Base-by-base conservation (phyloP, 2,888 invertebrate genomes). In the Chrysina gloriosa region DNA sequence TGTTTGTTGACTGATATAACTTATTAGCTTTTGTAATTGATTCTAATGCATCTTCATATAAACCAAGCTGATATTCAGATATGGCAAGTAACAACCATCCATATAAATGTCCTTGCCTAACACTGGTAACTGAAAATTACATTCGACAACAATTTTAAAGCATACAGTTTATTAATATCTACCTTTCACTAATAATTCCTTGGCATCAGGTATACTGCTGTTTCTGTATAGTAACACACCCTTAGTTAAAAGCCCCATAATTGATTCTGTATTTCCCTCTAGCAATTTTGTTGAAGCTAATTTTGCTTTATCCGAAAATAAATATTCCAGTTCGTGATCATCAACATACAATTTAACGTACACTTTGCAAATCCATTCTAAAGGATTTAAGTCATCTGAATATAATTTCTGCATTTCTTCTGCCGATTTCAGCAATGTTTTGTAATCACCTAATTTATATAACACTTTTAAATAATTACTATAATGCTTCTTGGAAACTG, bases 361-460 rank as follows among this genome's bases (percentile, higher is more conserved):
- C 0, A 86, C 82, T 75, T 86, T 86, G 75, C 90, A 90, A 66
- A 89, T 85, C 88, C 89, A 89, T 77, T 89, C 88, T 67, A 88
- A 80, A 0, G 87, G 84, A 72, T 84, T 85, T 16, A 81, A 77
- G 73, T 87, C 85, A 0, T 82, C 80, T 2, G 85, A 84, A 77
- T 85, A 87, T 3, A 84, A 71, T 23, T 77, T 75, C 50, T 84
- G 82, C 85, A 89, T 86, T 67, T 83, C 79, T 67, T 81, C 77
- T 11, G 87, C 85, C 71, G 84, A 78, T 42, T 80, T 75, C 34
- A 88, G 71, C 61, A 88, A 78, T 25, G 79, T 73, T 4, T 78
- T 78, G 56, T 82, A 80, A 70, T 87, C 84, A 47, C 81, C 79
- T 56, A 77, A 77, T 69, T 83, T 83, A 72, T 86, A 84, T 5